These are phyloP conservation scores for Grallaria varia DNA, from an alignment of 2,113 vertebrate species.

Conservation along the genomic window DNA sequence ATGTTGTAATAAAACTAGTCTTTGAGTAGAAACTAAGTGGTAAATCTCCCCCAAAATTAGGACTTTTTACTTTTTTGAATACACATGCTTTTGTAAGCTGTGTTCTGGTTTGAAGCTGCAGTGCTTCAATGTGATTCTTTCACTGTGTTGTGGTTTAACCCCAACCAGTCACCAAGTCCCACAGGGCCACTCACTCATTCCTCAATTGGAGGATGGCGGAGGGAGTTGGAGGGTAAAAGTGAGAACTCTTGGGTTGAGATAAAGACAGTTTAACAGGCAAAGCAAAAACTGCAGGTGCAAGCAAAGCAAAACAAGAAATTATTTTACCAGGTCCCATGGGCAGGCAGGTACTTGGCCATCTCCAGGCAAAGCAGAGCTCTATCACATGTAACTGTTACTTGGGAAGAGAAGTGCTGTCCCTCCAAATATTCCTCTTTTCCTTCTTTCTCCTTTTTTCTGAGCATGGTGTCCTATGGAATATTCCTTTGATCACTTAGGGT, in stretches of 20 bases:
- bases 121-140: not conserved
- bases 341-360: too few species aligned
- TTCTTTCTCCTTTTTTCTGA: not conserved
- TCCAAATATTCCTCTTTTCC: not conserved
- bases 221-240: not conserved
- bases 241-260: fast-evolving
- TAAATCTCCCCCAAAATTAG: not conserved
- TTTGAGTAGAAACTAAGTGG: not conserved
- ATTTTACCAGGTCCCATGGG: not conserved
- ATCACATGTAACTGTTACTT: not conserved
- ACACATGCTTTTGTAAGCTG: not conserved
- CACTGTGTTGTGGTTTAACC: not conserved
- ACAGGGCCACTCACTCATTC: not conserved
- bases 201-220: not conserved
- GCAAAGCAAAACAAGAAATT: not conserved
- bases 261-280: not conserved
- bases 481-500: not conserved
- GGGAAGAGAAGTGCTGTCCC: fast-evolving
- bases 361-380: not conserved
- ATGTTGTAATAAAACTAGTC: not conserved
- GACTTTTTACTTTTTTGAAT: not conserved
- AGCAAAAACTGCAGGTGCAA: not conserved
- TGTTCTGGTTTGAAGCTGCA: not conserved
- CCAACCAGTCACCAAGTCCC: not conserved
- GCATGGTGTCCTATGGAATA: not conserved